phyloP scores from a whole-genome alignment of 2,888 invertebrate genomes.

The Lissonota sp. region DNA sequence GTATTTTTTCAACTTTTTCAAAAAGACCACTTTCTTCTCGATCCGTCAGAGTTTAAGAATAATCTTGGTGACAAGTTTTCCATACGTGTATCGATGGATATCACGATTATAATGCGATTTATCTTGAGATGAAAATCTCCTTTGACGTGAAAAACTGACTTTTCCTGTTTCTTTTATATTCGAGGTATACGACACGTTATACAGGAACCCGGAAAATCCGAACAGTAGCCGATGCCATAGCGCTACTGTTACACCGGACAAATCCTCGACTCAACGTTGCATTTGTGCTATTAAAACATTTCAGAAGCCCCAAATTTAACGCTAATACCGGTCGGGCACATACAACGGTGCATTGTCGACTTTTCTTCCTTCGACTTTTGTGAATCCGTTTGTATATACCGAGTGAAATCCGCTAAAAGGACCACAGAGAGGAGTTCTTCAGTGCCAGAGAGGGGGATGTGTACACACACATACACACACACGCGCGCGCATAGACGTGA shows the following conservation, averaged over 20 bases:
- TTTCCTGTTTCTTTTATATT: conserved; percentile 14
- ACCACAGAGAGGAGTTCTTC: conserved; percentile 39
- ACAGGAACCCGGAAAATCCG: conserved; percentile 33
- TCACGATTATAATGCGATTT: too few relatives aligned
- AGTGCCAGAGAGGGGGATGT: conserved; percentile 14
- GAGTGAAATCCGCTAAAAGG: conserved; percentile 39
- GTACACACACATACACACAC: neutral
- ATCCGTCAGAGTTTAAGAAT: too few relatives aligned
- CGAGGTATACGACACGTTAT: neutral
- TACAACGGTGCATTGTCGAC: conserved; percentile 72
- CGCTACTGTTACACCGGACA: conserved; percentile 26
- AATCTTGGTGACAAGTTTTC: too few relatives aligned
- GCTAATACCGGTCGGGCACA: conserved; percentile 81
- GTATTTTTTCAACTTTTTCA: too few relatives aligned
- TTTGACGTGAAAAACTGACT: neutral
- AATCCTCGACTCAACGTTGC: conserved; percentile 43
- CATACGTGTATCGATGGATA: too few relatives aligned
- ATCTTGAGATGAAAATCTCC: too few relatives aligned
- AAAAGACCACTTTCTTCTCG: too few relatives aligned
- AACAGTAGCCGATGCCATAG: conserved; percentile 38
- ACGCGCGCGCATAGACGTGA: too few relatives aligned
- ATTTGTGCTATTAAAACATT: conserved; percentile 62
- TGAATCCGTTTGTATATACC: conserved; percentile 7
- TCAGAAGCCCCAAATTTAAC: conserved; percentile 77
- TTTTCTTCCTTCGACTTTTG: conserved; percentile 16